Percentiles rank a stretch among this genome's conserved stretches.
Evolutionary conservation across 53 echinoderm and acorn worm genomes (phyloP).

Genomic region (Paracentrotus lividus): DNA sequence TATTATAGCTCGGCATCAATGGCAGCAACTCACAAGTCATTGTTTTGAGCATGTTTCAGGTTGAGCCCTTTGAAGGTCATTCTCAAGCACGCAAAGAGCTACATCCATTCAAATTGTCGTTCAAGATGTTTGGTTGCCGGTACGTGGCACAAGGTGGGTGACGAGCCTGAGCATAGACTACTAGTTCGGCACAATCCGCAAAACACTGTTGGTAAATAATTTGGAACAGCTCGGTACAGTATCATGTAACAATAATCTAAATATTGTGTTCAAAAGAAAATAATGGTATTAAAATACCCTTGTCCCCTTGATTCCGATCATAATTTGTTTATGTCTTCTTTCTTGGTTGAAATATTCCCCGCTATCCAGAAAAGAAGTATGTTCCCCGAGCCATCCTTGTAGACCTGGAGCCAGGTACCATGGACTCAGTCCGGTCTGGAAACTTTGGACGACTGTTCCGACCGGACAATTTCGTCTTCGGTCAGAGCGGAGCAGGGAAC

Average conservation of each 20-base stretch:
- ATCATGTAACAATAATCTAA: too few relatives aligned
- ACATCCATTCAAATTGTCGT: too few relatives aligned
- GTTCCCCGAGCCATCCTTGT: constrained; percentile 62
- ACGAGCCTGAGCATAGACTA: background rate
- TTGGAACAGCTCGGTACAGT: background rate
- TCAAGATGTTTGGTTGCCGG: too few relatives aligned
- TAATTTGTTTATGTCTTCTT: background rate
- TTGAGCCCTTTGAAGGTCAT: too few relatives aligned
- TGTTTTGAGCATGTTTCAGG: too few relatives aligned
- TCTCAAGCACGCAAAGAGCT: too few relatives aligned
- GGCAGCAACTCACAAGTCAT: too few relatives aligned
- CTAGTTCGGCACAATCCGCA: background rate
- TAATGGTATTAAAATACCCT: too few relatives aligned
- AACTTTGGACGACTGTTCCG: constrained; percentile 62
- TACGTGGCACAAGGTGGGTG: too few relatives aligned
- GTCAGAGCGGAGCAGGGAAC: constrained; percentile 66
- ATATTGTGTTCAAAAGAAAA: background rate
- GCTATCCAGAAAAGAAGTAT: constrained; percentile 40
- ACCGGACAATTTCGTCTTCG: constrained; percentile 66
- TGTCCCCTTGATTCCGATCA: too few relatives aligned
- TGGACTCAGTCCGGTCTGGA: constrained; percentile 67
- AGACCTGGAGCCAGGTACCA: constrained; percentile 65
- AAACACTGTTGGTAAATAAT: background rate
- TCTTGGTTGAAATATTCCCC: background rate
- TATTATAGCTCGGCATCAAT: too few relatives aligned